Conservation (phyloP, 2,797 vertebrate species). For the Eutrigla gurnardus region DNA sequence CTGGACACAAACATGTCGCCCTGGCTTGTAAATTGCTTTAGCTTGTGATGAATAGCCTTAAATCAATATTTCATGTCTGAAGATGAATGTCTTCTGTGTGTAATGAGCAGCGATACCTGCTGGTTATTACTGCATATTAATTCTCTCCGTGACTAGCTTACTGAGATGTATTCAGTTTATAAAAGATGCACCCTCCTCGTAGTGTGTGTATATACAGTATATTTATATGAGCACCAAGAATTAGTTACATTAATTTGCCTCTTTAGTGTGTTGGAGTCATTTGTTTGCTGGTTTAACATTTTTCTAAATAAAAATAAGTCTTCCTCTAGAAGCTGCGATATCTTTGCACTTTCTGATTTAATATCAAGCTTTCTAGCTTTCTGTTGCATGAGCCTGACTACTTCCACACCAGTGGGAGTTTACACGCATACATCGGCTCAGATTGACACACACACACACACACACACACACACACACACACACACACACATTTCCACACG, state of each 20-base stretch:
- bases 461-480: constrained; percentile 6
- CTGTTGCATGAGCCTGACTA: constrained; percentile 13
- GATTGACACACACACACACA: constrained; percentile 9
- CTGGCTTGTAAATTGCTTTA: constrained; percentile 40
- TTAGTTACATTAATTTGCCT: constrained; percentile 53
- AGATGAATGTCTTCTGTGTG: constrained; percentile 47
- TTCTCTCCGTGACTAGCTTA: constrained; percentile 16
- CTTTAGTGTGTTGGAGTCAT: constrained; percentile 56
- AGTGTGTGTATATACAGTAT: no score
- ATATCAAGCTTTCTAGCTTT: constrained; percentile 23
- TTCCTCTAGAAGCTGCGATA: constrained; percentile 52
- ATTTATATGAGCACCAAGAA: constrained; percentile 26
- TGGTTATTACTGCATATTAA: constrained; percentile 28
- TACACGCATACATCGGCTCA: not conserved
- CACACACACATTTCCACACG: constrained; percentile 7
- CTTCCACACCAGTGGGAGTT: constrained; percentile 7
- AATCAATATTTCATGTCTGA: constrained; percentile 53
- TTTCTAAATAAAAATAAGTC: constrained; percentile 65
- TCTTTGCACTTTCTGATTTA: constrained; percentile 58
- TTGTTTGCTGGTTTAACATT: constrained; percentile 60
- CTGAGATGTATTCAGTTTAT: constrained; percentile 16
- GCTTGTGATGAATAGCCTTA: constrained; percentile 39
- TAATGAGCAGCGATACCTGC: constrained; percentile 27
- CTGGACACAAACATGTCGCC: constrained; percentile 7
- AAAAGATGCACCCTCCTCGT: not conserved